A percentile compares a stretch with the other conserved stretches of the same genome.
Evolutionary conservation across 2,113 vertebrate species (phyloP).

Genomic region (Desmodus rotundus): DNA sequence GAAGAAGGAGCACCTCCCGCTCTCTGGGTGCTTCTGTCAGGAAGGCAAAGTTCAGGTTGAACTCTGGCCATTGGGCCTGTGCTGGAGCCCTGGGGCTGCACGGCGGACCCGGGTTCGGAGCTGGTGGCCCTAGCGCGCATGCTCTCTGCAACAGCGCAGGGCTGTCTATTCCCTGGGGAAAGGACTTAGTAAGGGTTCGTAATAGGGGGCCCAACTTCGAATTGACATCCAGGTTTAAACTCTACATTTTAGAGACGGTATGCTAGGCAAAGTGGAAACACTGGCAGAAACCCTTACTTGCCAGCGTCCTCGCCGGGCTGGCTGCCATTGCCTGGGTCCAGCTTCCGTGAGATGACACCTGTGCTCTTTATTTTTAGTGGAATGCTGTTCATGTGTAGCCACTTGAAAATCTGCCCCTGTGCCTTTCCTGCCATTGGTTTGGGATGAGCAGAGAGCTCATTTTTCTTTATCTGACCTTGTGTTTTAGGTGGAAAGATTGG

Average conservation of each 20-base stretch:
- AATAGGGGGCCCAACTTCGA: not conserved
- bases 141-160: not conserved
- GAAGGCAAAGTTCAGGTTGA: constrained; percentile 22
- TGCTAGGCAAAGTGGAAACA: not conserved
- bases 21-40: not conserved
- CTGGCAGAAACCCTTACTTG: not conserved
- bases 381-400: not conserved
- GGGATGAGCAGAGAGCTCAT: not conserved
- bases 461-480: not conserved
- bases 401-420: not conserved
- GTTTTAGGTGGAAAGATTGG: not conserved
- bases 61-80: not conserved
- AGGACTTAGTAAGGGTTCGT: not conserved
- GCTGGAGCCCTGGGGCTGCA: not conserved
- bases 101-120: not conserved
- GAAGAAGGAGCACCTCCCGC: not conserved
- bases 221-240: not conserved
- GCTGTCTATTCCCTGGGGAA: not conserved
- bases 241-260: not conserved
- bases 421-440: not conserved
- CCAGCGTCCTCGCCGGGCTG: not conserved
- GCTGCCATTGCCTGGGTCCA: not conserved
- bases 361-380: constrained; percentile 54
- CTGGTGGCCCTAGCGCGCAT: not conserved
- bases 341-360: not conserved